These are phyloP conservation scores for Tylochromis polylepis DNA, from an alignment of 2,113 vertebrate species.

Conservation along the genomic window DNA sequence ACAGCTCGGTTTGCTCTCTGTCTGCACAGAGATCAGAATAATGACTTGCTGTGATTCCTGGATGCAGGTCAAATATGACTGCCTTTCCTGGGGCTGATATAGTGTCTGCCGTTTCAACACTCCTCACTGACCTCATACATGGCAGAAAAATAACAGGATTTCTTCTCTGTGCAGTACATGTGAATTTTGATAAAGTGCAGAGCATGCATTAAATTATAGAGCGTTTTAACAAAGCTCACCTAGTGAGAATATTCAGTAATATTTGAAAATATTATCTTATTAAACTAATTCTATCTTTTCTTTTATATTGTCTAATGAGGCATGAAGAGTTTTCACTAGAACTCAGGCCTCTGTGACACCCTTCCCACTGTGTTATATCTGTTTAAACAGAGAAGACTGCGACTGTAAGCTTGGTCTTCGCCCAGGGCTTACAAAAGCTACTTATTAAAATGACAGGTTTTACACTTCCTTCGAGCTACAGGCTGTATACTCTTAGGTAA, in stretches of 20 bases:
- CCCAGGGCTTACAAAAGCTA: constrained; percentile 18
- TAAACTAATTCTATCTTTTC: not conserved
- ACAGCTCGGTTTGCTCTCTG: not conserved
- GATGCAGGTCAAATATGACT: not conserved
- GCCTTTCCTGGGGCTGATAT: not conserved
- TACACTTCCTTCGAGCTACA: constrained; percentile 53
- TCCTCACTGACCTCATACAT: not conserved
- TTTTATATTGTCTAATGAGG: not conserved
- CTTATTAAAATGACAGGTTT: constrained; percentile 59
- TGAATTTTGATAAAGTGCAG: not conserved
- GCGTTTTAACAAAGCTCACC: not conserved
- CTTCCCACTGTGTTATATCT: not conserved
- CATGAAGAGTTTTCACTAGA: not conserved
- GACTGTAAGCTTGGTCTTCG: not conserved
- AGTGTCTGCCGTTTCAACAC: not conserved
- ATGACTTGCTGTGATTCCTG: constrained; percentile 7
- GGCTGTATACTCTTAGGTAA: constrained; percentile 23
- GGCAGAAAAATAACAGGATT: not conserved
- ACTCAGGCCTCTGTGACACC: not conserved
- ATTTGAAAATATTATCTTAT: not conserved
- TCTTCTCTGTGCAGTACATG: not conserved
- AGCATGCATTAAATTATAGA: not conserved
- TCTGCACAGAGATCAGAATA: constrained; percentile 6
- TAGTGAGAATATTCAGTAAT: not conserved
- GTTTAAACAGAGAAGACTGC: not conserved